Evolutionary conservation across 2,888 invertebrate genomes (phyloP), one percentile per base, ranked within the genome.

Genomic region (Pyrrhosoma nymphula): DNA sequence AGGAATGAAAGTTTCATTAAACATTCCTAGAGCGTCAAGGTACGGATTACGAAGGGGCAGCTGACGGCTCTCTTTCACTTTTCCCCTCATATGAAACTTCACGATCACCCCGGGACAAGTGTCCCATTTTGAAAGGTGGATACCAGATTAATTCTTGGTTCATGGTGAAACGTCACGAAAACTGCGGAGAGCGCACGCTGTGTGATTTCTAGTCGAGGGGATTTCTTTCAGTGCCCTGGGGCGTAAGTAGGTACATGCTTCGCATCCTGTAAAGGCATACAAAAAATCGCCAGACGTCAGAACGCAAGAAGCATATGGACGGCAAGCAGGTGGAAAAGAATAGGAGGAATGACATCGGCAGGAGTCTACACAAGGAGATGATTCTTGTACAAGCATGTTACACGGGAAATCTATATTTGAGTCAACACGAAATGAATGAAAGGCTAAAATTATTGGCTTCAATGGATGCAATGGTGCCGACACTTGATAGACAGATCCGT

Each of bases 61-160:
- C 82, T 35, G 18, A 82, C 30, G 82, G 82, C 30, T 82, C 82
- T 35, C 82, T 14, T 3, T 35, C 82, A 35, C 82, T 35, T 82
- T 16, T 82, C 82, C 82, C 20, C 35, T 18, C 18, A 82, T 35
- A 26, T 82, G 69, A 69, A 69, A 69, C n/a, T 69, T 69, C 23
- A 69, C 69, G 69, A 69, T 69, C 69, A 69, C 82, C 30, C 2
- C 82, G 35, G 35, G 30, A 82, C 82, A 26, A 26, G 82, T 35
- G 82, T 82, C 82, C 82, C 82, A 30, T 82, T 82, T 82, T 35
- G 82, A 82, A 35, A 82, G 82, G 35, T 82, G 82, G 82, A 82
- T 35, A 82, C 30, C 35, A 35, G 82, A 82, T 82, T 69, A 69
- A 69, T 82, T 35, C 82, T 35, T 16, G 26, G 30, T 14, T 10